Base-by-base conservation (phyloP, 2,113 vertebrate genomes). In the Phainopepla nitens region DNA sequence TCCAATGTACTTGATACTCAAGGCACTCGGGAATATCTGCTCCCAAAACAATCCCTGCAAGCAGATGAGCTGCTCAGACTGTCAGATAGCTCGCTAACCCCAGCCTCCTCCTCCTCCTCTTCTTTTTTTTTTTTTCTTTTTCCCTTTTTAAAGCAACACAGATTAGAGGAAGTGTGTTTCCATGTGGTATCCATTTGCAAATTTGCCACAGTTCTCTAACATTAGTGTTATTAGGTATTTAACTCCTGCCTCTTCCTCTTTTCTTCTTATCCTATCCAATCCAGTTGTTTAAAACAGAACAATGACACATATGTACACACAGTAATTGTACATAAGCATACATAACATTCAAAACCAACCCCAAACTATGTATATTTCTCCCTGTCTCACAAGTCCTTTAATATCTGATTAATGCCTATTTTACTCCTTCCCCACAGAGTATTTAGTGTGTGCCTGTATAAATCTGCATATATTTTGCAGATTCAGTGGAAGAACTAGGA, bases 391-490 rank as follows among this genome's bases (percentile, higher is more conserved):
- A 93, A 94, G 94, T 91, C 92, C 95, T 96, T 93, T 96, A 97
- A 90, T 97, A 96, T 95, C 96, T 96, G 96, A 97, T 97, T 96
- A 94, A 94, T 66, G 92, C 77, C 93, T 91, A 72, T 97, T 95
- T 94, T 89, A 88, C 69, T 85, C 49, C 60, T 96, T 96, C 57
- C 85, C 84, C 82, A 90, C 45, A 35, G 92, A 97, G 89, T 82
- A 87, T 94, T 96, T 94, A 92, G 62, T 29, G 35, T 87, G 51
- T 75, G 89, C 77, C 76, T 95, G 96, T 85, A 93, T 97, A 97
- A 97, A 95, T 96, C 93, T 96, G 77, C 94, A 97, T 96, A 94
- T 45, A 97, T 98, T 97, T 97, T 96, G 89, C 96, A 94, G 87
- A 94, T 87, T 60, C 66, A 53, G 78, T 50, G n/a, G 73, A 97